Conservation (phyloP, 2,113 vertebrate genomes). For the Oxyruncus cristatus region DNA sequence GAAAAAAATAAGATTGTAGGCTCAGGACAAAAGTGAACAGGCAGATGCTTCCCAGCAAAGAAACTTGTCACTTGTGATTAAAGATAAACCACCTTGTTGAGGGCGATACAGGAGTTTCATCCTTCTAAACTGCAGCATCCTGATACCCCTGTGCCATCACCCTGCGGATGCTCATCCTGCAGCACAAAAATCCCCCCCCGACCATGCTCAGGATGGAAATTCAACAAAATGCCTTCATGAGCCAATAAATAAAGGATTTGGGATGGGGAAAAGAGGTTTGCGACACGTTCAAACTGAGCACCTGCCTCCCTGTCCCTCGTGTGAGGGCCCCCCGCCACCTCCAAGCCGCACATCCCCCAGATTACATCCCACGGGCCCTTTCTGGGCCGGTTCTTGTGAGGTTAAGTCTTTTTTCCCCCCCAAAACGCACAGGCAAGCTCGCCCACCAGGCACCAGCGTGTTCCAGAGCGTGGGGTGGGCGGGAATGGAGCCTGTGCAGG, state of each 20-base stretch:
- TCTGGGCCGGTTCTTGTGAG: neutral
- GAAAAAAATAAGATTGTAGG: neutral
- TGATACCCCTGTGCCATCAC: neutral
- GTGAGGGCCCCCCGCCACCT: neutral
- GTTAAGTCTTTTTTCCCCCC: neutral
- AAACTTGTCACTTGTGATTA: neutral
- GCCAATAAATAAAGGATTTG: neutral
- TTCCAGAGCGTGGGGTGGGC: accelerated
- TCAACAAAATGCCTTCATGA: accelerated
- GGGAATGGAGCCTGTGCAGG: neutral
- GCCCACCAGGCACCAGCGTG: accelerated
- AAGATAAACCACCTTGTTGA: neutral
- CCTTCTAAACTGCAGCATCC: neutral
- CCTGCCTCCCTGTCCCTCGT: neutral
- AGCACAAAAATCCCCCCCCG: neutral
- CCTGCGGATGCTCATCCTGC: accelerated
- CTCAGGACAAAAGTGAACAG: neutral
- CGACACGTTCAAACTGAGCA: accelerated
- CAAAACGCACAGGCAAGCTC: accelerated
- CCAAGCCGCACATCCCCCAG: accelerated
- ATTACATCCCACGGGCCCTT: neutral
- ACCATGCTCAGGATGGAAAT: neutral
- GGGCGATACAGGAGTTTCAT: neutral
- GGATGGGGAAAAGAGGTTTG: neutral
- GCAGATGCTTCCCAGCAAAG: neutral